These are phyloP conservation scores for Tyto alba DNA, from an alignment of 2,113 vertebrate genomes.

Conservation along the genomic window DNA sequence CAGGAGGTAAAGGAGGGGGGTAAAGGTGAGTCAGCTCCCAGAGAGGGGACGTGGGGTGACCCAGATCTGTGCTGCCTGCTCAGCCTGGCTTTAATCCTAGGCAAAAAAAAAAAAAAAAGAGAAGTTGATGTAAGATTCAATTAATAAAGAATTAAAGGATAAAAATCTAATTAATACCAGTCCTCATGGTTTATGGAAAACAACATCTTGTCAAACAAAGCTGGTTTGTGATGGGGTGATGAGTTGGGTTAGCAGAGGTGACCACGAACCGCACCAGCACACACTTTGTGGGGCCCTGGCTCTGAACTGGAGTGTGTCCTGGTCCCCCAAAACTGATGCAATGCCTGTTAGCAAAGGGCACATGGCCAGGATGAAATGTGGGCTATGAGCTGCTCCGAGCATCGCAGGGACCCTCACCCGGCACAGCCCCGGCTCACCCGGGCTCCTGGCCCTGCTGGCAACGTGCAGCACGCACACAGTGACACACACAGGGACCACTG, in stretches of 20 bases:
- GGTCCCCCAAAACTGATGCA: background rate
- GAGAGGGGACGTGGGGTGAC: background rate
- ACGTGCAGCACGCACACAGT: rapidly evolving
- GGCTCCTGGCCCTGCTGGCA: background rate
- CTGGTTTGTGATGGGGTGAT: background rate
- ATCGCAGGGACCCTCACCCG: background rate
- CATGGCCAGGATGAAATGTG: rapidly evolving
- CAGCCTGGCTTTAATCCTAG: background rate
- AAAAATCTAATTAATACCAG: conserved; percentile 27
- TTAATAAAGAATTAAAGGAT: conserved; percentile 60
- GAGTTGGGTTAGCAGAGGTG: rapidly evolving
- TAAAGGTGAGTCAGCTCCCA: background rate
- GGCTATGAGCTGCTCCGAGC: background rate
- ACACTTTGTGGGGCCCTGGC: rapidly evolving
- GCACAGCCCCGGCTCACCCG: background rate
- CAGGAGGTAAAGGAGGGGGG: background rate
- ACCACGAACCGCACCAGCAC: rapidly evolving
- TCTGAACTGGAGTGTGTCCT: background rate
- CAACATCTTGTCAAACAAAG: background rate
- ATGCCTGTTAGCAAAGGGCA: background rate
- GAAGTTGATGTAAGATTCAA: conserved; percentile 27
- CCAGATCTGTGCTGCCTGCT: background rate
- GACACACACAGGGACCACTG: background rate
- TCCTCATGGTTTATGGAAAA: background rate
- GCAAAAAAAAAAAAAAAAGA: background rate